Conservation (phyloP, 53 echinoderm and acorn worm genomes). For the Antedon mediterranea region DNA sequence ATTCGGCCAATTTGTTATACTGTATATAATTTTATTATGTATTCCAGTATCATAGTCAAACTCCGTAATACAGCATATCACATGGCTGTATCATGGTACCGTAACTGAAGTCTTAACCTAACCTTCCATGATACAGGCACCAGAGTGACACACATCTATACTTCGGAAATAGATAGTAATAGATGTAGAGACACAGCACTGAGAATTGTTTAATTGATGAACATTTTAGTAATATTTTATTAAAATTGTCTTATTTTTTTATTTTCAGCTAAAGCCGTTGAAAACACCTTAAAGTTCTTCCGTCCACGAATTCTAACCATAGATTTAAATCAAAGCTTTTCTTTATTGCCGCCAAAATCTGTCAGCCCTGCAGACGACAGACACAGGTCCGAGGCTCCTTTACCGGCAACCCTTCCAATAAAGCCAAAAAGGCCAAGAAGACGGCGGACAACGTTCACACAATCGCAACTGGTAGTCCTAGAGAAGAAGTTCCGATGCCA, state of each 20-base stretch:
- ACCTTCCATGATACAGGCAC: no score
- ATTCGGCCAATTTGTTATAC: no score
- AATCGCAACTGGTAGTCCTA: conserved; percentile 45
- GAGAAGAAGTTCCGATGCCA: conserved; percentile 66
- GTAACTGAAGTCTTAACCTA: no score
- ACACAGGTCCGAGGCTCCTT: conserved; percentile 30
- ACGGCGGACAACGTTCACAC: conserved; percentile 66
- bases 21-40: no score
- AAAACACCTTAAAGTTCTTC: not conserved
- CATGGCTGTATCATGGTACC: no score
- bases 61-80: no score
- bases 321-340: not conserved
- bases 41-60: no score
- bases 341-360: not conserved
- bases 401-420: conserved; percentile 68
- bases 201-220: no score
- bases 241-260: not conserved
- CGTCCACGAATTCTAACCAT: not conserved
- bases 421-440: conserved; percentile 67
- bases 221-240: no score
- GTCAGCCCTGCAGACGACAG: not conserved
- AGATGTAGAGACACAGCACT: no score
- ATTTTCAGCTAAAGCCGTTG: not conserved
- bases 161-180: no score
- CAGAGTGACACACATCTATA: no score